phyloP scores from a whole-genome alignment of 2,113 vertebrate species.

The Oryzias curvinotus region DNA sequence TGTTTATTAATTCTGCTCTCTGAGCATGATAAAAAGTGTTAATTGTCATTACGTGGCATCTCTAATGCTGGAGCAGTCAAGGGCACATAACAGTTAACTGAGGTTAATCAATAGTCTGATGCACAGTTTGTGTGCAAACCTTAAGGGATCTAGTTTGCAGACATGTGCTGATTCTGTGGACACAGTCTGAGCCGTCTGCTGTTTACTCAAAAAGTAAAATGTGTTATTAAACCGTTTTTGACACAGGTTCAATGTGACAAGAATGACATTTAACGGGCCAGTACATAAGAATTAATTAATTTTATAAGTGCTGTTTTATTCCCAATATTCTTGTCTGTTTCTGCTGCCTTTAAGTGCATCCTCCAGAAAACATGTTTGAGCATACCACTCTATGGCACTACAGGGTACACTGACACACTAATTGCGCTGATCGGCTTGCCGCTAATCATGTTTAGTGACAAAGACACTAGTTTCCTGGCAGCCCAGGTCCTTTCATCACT shows the following conservation, averaged over 20 bases:
- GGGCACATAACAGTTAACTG: constrained; percentile 38
- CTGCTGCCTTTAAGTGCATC: constrained; percentile 20
- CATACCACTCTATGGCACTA: constrained; percentile 6
- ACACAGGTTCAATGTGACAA: too few relatives aligned
- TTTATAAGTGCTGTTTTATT: too few relatives aligned
- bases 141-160: constrained; percentile 28
- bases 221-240: too few relatives aligned
- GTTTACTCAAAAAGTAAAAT: too few relatives aligned
- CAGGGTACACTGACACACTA: constrained; percentile 36
- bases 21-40: constrained; percentile 6
- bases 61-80: neutral
- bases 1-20: constrained; percentile 31
- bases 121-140: constrained; percentile 18
- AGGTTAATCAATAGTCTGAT: constrained; percentile 38
- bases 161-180: neutral
- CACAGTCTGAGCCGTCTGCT: neutral
- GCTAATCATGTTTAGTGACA: constrained; percentile 49
- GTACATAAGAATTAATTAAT: too few relatives aligned
- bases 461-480: constrained; percentile 40
- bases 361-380: constrained; percentile 5
- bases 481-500: constrained; percentile 31
- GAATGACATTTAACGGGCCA: too few relatives aligned
- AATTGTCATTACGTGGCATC: constrained; percentile 2
- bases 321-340: neutral
- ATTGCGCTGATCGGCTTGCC: constrained; percentile 46